A percentile compares a stretch with the other conserved stretches of the same genome.
Conservation (phyloP, 2,113 vertebrate species). For the Falco punctatus region DNA sequence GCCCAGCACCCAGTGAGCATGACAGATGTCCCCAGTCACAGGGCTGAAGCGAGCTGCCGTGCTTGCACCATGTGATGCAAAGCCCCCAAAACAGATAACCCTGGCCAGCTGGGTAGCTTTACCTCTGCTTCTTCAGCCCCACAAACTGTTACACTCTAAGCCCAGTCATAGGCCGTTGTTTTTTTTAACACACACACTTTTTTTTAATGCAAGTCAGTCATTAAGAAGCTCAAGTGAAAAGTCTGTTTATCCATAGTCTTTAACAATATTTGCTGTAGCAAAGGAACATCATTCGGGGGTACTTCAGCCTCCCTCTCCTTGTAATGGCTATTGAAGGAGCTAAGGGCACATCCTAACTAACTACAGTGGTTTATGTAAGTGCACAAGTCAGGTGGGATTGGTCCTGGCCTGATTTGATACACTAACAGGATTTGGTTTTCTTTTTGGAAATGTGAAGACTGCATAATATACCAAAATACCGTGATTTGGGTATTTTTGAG, state of each 20-base stretch:
- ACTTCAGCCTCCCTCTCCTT: neutral
- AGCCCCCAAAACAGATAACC: too few species aligned
- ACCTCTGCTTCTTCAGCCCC: neutral
- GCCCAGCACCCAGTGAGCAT: rapidly evolving
- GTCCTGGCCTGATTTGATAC: neutral
- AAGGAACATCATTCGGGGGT: neutral
- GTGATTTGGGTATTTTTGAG: neutral
- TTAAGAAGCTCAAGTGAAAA: neutral
- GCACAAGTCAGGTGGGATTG: neutral
- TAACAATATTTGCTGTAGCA: neutral
- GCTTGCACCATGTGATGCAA: neutral
- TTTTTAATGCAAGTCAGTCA: neutral
- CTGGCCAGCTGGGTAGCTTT: neutral
- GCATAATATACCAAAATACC: neutral
- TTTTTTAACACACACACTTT: neutral
- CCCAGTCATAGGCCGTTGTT: neutral
- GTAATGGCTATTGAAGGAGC: neutral
- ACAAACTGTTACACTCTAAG: neutral
- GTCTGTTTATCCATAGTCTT: neutral
- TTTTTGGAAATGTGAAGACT: neutral
- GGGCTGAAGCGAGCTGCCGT: neutral
- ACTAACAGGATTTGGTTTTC: neutral
- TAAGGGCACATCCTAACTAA: neutral
- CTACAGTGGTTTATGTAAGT: rapidly evolving
- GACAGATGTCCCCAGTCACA: neutral